Evolutionary conservation across 2,888 invertebrate species (phyloP).

Genomic region (Pyrrhosoma nymphula): DNA sequence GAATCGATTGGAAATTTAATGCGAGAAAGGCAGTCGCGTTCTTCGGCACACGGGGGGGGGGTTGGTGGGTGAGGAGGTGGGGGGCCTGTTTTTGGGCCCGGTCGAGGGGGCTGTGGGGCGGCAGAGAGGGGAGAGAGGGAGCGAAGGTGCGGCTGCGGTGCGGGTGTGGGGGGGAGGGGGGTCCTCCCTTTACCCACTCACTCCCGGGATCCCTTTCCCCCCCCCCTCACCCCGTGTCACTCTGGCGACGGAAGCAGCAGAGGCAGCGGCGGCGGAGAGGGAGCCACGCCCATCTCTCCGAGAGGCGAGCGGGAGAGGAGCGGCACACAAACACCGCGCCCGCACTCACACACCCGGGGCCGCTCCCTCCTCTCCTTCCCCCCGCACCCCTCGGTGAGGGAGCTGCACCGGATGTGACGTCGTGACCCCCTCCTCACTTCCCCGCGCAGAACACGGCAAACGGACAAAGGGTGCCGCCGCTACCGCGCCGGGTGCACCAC

Average conservation of each 20-base stretch:
- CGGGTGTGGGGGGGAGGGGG: neutral
- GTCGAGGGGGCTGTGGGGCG: neutral
- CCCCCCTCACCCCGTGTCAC: neutral
- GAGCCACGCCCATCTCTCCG: neutral
- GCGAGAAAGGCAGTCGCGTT: slow-evolving; percentile 45
- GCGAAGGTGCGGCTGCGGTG: neutral
- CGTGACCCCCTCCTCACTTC: slow-evolving; percentile 4
- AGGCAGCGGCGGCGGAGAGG: neutral
- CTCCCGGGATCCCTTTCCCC: neutral
- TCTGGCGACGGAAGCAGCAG: slow-evolving; percentile 30
- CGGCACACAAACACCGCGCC: neutral
- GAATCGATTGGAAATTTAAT: slow-evolving; percentile 60
- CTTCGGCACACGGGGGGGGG: neutral
- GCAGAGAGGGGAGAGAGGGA: neutral
- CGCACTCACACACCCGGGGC: neutral
- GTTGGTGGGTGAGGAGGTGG: too few relatives aligned
- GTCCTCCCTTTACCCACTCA: too few relatives aligned
- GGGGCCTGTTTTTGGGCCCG: neutral
- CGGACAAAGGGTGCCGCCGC: slow-evolving; percentile 12
- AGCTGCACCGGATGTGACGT: slow-evolving; percentile 59
- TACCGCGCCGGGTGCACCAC: neutral
- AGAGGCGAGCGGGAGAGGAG: neutral
- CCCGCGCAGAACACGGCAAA: neutral
- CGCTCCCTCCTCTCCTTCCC: neutral
- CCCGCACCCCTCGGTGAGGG: neutral